Evolutionary conservation across 2,888 invertebrate species (phyloP).

Genomic region (Ryuthela nishihirai): DNA sequence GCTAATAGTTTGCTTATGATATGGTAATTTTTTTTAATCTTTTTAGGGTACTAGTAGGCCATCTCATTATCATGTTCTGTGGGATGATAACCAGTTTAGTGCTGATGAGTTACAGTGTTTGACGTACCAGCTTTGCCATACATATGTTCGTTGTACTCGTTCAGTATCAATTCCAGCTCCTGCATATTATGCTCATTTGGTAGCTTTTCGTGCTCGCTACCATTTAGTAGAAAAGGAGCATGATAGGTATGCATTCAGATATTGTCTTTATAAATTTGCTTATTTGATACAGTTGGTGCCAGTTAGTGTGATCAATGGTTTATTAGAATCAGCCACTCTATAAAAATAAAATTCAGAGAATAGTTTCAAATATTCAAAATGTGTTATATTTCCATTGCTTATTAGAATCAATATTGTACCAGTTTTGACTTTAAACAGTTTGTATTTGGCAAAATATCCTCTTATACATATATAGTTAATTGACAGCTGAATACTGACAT

Average conservation of each 20-base stretch:
- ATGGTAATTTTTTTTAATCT: neutral
- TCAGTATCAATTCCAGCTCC: slow-evolving; percentile 99
- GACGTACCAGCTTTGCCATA: slow-evolving; percentile 99
- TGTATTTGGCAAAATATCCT: no score
- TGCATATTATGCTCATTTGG: slow-evolving; percentile 97
- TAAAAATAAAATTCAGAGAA: no score
- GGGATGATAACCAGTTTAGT: slow-evolving; percentile 99
- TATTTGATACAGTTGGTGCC: neutral
- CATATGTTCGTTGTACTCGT: slow-evolving; percentile 97
- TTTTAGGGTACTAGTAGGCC: slow-evolving; percentile 94
- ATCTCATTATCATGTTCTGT: slow-evolving; percentile 98
- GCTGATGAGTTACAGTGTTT: slow-evolving; percentile 98
- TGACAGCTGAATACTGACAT: no score
- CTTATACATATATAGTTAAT: no score
- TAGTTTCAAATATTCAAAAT: neutral
- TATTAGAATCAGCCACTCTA: no score
- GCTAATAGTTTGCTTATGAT: no score
- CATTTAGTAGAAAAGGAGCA: slow-evolving; percentile 99
- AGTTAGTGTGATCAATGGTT: neutral
- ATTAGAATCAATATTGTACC: no score
- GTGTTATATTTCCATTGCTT: neutral
- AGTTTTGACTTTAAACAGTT: no score
- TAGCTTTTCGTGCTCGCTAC: slow-evolving; percentile 97
- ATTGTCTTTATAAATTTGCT: neutral
- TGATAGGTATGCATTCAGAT: slow-evolving; percentile 63